These are phyloP conservation scores for Pangasius larnaudii DNA, from an alignment of 2,797 vertebrate species.

Conservation along the genomic window DNA sequence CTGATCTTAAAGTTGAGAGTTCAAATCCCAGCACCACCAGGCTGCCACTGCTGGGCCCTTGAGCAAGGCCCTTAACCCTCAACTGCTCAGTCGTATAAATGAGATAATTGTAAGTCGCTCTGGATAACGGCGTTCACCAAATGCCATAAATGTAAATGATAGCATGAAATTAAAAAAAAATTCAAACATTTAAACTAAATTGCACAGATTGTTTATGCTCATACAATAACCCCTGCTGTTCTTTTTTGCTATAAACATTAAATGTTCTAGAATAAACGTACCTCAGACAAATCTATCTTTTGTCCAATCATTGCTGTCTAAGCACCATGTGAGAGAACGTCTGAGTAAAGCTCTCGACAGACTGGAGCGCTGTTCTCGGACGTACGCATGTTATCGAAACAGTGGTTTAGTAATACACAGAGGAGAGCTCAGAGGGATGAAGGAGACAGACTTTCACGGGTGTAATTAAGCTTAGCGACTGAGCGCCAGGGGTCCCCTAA, in stretches of 20 bases:
- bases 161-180: not conserved
- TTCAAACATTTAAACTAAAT: not conserved
- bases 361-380: slow-evolving; percentile 10
- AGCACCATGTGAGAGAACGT: not conserved
- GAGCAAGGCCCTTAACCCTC: too few relatives aligned
- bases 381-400: not conserved
- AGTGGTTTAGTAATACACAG: slow-evolving; percentile 5
- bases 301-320: not conserved
- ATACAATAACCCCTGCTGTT: not conserved
- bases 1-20: too few relatives aligned
- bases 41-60: too few relatives aligned
- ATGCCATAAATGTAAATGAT: too few relatives aligned
- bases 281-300: not conserved
- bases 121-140: too few relatives aligned
- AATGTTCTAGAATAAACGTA: not conserved
- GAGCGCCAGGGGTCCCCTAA: slow-evolving; percentile 48
- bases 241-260: not conserved
- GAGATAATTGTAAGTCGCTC: too few relatives aligned
- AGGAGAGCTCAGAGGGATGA: slow-evolving; percentile 19
- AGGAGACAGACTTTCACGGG: slow-evolving; percentile 42
- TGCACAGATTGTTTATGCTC: too few relatives aligned
- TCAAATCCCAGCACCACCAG: too few relatives aligned
- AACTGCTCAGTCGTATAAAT: too few relatives aligned
- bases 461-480: slow-evolving; percentile 42
- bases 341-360: not conserved